Conservation (phyloP, 2,888 invertebrate genomes). For the Yponomeuta plumbellus region DNA sequence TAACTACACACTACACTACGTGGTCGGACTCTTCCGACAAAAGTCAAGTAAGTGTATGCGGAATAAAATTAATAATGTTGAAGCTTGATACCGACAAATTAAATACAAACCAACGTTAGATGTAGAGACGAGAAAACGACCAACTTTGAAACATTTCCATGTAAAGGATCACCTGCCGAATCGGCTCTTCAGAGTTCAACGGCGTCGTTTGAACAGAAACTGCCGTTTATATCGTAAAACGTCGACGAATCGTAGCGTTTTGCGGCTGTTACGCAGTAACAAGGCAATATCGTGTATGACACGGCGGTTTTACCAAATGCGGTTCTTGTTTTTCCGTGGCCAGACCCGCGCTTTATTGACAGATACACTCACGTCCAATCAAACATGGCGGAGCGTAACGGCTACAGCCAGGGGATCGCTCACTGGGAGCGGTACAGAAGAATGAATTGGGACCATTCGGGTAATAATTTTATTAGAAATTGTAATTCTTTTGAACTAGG, state of each 20-base stretch:
- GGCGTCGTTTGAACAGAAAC: neutral
- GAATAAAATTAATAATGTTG: no score
- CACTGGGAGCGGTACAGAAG: neutral
- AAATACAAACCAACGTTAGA: no score
- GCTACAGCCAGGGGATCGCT: neutral
- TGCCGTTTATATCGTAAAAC: neutral
- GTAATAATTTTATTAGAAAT: no score
- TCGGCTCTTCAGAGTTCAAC: neutral
- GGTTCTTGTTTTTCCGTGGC: neutral
- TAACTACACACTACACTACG: no score
- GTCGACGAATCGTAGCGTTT: neutral
- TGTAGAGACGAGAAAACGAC: neutral
- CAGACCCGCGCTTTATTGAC: constrained; percentile 13
- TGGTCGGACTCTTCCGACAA: no score
- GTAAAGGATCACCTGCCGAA: neutral
- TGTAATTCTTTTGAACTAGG: no score
- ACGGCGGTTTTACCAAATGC: neutral
- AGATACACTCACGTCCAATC: constrained; percentile 17
- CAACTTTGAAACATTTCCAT: neutral
- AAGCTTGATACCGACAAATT: no score
- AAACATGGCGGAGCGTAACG: constrained; percentile 13
- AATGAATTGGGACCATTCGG: no score
- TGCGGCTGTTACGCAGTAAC: neutral
- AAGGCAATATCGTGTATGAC: constrained; percentile 7
- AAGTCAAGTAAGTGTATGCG: no score